A percentile compares a stretch with the other conserved stretches of the same genome.
phyloP scores from a whole-genome alignment of 2,888 invertebrate species.

The Phania funesta region DNA sequence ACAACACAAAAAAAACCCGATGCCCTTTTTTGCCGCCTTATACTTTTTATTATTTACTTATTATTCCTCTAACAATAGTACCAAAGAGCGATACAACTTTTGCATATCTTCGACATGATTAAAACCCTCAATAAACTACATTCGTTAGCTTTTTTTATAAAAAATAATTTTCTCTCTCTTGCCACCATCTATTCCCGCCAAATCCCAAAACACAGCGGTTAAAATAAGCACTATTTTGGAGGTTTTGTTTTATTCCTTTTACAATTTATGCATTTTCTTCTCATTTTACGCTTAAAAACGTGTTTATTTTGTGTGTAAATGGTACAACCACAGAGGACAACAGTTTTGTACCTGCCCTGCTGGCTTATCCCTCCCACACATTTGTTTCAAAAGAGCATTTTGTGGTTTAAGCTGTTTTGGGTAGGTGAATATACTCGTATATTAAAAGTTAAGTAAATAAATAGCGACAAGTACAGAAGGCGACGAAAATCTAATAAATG shows the following conservation, averaged over 20 bases:
- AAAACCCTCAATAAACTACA: too few species aligned
- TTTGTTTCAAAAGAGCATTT: conserved; percentile 51
- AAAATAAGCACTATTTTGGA: conserved; percentile 17
- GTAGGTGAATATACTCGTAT: conserved; percentile 21
- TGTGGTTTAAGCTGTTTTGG: conserved; percentile 43
- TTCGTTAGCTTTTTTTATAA: too few species aligned
- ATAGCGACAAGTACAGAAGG: too few species aligned
- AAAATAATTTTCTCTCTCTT: not conserved
- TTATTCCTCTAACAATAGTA: too few species aligned
- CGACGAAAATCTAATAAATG: conserved; percentile 19
- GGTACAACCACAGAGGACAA: conserved; percentile 50
- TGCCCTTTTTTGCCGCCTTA: too few species aligned
- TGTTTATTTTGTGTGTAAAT: conserved; percentile 39
- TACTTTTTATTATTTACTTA: too few species aligned
- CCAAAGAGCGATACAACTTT: too few species aligned
- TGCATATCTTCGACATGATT: too few species aligned
- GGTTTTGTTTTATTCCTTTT: conserved; percentile 30
- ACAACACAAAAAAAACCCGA: too few species aligned
- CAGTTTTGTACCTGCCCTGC: conserved; percentile 30
- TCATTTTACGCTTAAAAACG: conserved; percentile 10
- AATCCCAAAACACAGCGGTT: not conserved
- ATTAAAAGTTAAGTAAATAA: not conserved
- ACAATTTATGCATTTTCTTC: conserved; percentile 23
- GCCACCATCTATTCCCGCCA: not conserved
- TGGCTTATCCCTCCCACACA: conserved; percentile 20